phyloP scores from a whole-genome alignment of 2,113 vertebrate genomes.

The Casuarius casuarius region DNA sequence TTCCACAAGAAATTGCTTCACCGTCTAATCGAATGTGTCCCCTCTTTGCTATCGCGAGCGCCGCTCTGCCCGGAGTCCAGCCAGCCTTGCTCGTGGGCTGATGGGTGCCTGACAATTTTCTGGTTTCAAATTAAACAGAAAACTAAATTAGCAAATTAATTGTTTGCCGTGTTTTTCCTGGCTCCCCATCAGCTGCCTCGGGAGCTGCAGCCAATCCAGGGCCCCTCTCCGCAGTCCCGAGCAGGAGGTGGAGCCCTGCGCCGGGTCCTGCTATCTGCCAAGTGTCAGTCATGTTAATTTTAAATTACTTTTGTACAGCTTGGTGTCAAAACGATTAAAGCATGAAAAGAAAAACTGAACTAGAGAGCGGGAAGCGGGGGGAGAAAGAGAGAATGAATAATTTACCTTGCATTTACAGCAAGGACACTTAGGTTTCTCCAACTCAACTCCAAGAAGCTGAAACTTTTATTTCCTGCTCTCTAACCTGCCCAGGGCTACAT shows the following conservation, averaged over 20 bases:
- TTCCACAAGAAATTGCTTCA: not conserved
- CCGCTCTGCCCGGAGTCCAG: constrained; percentile 35
- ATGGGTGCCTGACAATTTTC: constrained; percentile 87
- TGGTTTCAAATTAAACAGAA: constrained; percentile 92
- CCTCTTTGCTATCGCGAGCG: constrained; percentile 4
- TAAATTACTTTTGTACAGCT: constrained; percentile 92
- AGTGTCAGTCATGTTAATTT: constrained; percentile 95
- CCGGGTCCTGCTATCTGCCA: constrained; percentile 73
- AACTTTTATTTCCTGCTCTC: not conserved
- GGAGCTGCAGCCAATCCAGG: constrained; percentile 75
- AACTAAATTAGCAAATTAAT: constrained; percentile 94
- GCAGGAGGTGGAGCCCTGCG: constrained; percentile 72
- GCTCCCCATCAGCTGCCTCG: constrained; percentile 83
- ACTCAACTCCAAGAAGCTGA: constrained; percentile 6
- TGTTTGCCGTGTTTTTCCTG: constrained; percentile 87
- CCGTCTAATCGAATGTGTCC: constrained; percentile 7
- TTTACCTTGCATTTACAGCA: constrained; percentile 74
- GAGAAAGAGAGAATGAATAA: constrained; percentile 58
- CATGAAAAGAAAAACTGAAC: constrained; percentile 81
- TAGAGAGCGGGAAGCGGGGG: constrained; percentile 49
- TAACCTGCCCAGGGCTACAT: not conserved
- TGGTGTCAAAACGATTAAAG: constrained; percentile 93
- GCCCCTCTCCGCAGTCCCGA: constrained; percentile 23
- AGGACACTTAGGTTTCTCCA: constrained; percentile 60
- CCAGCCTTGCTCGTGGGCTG: constrained; percentile 57